phyloP scores from a whole-genome alignment of 2,113 vertebrate genomes.

The Apistogramma diplotaenia region DNA sequence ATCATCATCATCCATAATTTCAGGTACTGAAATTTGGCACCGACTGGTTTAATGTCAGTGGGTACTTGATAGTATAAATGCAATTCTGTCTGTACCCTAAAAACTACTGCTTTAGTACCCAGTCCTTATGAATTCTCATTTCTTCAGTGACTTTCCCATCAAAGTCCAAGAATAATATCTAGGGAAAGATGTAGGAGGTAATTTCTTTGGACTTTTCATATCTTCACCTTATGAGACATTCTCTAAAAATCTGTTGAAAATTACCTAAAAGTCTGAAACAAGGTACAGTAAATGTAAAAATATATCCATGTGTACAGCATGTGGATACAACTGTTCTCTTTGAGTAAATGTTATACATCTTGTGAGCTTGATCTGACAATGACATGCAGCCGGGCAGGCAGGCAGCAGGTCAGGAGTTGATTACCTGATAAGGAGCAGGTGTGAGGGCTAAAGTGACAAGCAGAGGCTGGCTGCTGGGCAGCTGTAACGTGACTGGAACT shows the following conservation, averaged over 20 bases:
- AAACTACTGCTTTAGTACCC: too few species aligned
- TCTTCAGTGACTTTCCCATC: neutral
- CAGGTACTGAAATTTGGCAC: too few species aligned
- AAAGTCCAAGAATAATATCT: neutral
- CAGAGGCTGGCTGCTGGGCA: neutral
- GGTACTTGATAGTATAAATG: too few species aligned
- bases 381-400: neutral
- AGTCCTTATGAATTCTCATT: too few species aligned
- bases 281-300: neutral
- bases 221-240: neutral
- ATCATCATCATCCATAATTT: too few species aligned
- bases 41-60: too few species aligned
- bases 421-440: conserved; percentile 33
- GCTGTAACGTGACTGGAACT: neutral
- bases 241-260: neutral
- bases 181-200: neutral
- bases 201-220: neutral
- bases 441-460: conserved; percentile 1
- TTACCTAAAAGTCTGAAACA: neutral
- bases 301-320: neutral
- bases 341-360: neutral
- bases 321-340: neutral
- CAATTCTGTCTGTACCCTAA: too few species aligned
- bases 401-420: neutral
- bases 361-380: neutral